Base-by-base conservation (phyloP, 2,113 vertebrate genomes). In the Cercocebus atys region DNA sequence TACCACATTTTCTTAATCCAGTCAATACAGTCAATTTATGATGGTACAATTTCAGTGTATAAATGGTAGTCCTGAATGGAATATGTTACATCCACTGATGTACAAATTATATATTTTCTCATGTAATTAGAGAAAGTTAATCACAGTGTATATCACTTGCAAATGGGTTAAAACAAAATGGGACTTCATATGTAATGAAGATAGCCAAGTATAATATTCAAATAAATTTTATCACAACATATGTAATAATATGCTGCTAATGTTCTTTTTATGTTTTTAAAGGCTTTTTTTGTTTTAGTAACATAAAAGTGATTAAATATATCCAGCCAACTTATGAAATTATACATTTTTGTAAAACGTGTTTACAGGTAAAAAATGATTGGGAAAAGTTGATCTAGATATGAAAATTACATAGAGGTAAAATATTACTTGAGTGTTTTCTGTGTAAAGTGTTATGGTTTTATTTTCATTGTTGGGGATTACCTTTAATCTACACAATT, bases 401-500 rank as follows among this genome's bases (percentile, higher is more conserved):
- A 38, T 73, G 9, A 70, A 5, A 76, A 38, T 90, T 95, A 22
- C 20, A 80, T 52, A 22, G 35, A 43, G 3, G 0, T 57, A 84
- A 86, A 78, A 8, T 59, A 20, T 76, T 47, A 80, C 25, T 13
- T 81, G 43, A 14, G 1, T 38, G 55, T 81, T 61, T 20, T 84
- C 30, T 61, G 91, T 91, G 75, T 96, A 92, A 97, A 97, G 57
- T 96, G 93, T 95, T 90, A 86, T 88, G 76, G 43, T 97, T 97
- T 97, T 52, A 97, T 98, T 98, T 98, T 70, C 94, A 96, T 97
- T 95, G 43, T 73, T 85, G 81, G 97, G 94, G 81, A 90, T 97
- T 96, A 92, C 59, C 98, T 93, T 97, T 97, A 98, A 79, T 93
- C 98, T 68, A 96, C 70, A 97, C 90, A 97, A 95, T 96, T 88